Percentiles rank a stretch among this genome's conserved stretches.
phyloP scores from a whole-genome alignment of 1,140 invertebrate species.

The Antheraea mylitta region DNA sequence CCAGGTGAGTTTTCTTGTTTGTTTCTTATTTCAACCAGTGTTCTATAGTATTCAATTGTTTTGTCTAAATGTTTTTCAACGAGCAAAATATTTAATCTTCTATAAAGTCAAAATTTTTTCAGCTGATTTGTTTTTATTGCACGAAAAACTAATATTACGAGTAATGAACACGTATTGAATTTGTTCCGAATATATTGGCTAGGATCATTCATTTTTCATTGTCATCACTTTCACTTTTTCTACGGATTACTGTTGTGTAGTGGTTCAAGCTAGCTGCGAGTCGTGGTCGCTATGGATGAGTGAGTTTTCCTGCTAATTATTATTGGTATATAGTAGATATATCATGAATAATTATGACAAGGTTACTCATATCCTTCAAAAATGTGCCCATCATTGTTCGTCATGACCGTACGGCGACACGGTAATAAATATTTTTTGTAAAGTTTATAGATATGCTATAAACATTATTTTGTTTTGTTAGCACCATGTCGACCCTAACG shows the following conservation, averaged over 20 bases:
- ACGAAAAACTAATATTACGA: slow-evolving; percentile 69
- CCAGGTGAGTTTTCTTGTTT: slow-evolving; percentile 77
- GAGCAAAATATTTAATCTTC: slow-evolving; percentile 69
- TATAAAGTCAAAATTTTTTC: slow-evolving; percentile 73
- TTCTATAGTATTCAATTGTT: slow-evolving; percentile 75
- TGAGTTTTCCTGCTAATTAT: slow-evolving; percentile 60
- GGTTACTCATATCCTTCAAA: slow-evolving; percentile 59
- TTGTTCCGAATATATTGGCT: slow-evolving; percentile 76
- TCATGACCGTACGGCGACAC: slow-evolving; percentile 13
- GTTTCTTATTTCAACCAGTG: slow-evolving; percentile 71
- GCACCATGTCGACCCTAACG: slow-evolving; percentile 77
- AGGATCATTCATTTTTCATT: slow-evolving; percentile 52
- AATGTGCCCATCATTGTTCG: slow-evolving; percentile 44
- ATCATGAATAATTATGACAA: slow-evolving; percentile 63
- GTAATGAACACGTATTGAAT: slow-evolving; percentile 78
- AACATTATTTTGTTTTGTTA: slow-evolving; percentile 33
- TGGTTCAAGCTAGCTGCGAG: slow-evolving; percentile 59
- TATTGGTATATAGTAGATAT: slow-evolving; percentile 43
- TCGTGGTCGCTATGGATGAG: slow-evolving; percentile 70
- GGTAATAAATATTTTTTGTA: background rate
- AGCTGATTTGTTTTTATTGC: slow-evolving; percentile 62
- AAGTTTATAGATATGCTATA: background rate
- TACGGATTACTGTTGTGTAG: slow-evolving; percentile 60
- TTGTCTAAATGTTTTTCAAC: slow-evolving; percentile 71
- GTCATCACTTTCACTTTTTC: slow-evolving; percentile 78